Percentiles rank a stretch among this genome's conserved stretches.
Evolutionary conservation across 2,888 invertebrate genomes (phyloP).

Genomic region (Tetranychus truncatus): DNA sequence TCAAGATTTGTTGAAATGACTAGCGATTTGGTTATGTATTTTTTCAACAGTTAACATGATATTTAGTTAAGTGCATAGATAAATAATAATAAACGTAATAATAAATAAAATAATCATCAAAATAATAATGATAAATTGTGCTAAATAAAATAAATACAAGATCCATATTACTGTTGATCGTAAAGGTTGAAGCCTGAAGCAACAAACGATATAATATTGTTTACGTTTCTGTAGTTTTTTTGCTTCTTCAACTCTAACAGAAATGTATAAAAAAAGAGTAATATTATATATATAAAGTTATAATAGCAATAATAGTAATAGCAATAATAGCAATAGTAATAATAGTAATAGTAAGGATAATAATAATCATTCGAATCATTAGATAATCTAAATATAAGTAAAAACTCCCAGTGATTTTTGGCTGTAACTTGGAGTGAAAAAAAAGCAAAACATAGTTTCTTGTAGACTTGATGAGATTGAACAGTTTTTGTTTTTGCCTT

Average conservation of each 20-base stretch:
- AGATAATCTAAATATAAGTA: too few species aligned
- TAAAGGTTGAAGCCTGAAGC: neutral
- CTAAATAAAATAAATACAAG: neutral
- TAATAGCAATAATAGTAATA: neutral
- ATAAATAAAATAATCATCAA: neutral
- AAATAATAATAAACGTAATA: neutral
- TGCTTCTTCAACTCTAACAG: neutral
- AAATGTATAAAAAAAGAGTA: neutral
- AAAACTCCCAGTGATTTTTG: too few species aligned
- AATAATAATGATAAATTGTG: neutral
- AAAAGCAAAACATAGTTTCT: too few species aligned
- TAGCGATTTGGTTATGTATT: neutral
- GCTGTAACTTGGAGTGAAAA: too few species aligned
- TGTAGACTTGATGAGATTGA: too few species aligned
- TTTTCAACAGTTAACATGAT: too few species aligned
- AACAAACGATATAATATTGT: neutral
- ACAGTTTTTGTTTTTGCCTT: too few species aligned
- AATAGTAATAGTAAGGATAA: too few species aligned
- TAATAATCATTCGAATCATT: too few species aligned
- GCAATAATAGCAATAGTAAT: too few species aligned
- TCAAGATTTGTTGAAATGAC: neutral
- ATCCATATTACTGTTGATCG: neutral
- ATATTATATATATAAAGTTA: neutral
- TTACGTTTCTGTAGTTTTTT: neutral
- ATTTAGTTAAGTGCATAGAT: neutral